These are phyloP conservation scores for Steatornis caripensis DNA, from an alignment of 2,113 vertebrate genomes.

Conservation along the genomic window DNA sequence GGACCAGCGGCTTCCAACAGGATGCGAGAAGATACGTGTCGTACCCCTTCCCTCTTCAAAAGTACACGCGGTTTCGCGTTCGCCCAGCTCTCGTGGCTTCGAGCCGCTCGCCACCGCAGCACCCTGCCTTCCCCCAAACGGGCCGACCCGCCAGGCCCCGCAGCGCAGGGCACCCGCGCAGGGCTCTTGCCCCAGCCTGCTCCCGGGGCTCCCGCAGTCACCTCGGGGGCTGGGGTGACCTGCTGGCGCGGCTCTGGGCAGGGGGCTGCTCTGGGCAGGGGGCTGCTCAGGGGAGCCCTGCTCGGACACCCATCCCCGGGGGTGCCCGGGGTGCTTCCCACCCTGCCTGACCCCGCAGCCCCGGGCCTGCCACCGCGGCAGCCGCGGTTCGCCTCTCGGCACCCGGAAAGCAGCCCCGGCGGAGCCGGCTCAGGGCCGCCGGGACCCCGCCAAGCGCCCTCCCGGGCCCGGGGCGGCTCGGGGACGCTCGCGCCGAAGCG, in stretches of 20 bases:
- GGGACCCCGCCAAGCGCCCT: not conserved
- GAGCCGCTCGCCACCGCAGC: too few relatives aligned
- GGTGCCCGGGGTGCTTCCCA: too few relatives aligned
- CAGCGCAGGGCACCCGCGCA: fast-evolving
- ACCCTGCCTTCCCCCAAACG: fast-evolving
- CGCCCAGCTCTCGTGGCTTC: not conserved
- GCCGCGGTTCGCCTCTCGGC: too few relatives aligned
- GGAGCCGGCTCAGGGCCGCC: not conserved
- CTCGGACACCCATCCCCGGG: not conserved
- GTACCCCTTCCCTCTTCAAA: not conserved
- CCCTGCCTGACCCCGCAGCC: not conserved
- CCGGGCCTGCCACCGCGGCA: not conserved
- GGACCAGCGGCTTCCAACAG: not conserved
- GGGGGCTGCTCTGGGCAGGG: not conserved
- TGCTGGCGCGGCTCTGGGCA: not conserved
- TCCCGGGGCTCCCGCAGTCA: not conserved
- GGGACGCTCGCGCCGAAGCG: not conserved
- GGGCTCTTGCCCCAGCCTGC: fast-evolving
- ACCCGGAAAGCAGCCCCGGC: not conserved
- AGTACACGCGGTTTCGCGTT: fast-evolving
- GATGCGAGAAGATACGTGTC: fast-evolving
- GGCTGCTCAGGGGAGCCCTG: fast-evolving
- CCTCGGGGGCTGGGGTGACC: too few relatives aligned
- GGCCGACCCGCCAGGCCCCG: not conserved
- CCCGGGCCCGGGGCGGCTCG: not conserved